Conservation (phyloP, 1,140 invertebrate species). For the Listronotus oregonensis region DNA sequence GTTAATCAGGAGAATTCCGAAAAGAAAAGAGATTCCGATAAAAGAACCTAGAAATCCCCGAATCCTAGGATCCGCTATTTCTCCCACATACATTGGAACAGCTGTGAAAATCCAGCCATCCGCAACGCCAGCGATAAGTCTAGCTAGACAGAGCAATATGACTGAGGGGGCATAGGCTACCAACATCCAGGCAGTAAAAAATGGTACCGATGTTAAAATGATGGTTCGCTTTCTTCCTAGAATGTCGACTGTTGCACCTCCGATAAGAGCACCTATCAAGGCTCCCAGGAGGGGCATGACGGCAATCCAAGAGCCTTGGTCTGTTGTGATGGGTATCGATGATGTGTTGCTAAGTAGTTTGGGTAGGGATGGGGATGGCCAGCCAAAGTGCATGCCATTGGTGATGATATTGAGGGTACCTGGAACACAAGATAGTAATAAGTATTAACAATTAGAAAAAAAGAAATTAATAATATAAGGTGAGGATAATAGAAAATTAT, state of each 20-base stretch:
- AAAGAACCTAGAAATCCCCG: constrained; percentile 60
- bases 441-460: too few species aligned
- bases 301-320: constrained; percentile 69
- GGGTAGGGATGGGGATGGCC: constrained; percentile 48
- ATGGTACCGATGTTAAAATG: constrained; percentile 64
- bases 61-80: constrained; percentile 70
- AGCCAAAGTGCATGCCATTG: constrained; percentile 51
- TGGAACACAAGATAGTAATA: constrained; percentile 30
- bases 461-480: too few species aligned
- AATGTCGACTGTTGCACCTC: constrained; percentile 56
- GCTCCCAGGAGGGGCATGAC: constrained; percentile 56
- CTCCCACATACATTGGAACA: constrained; percentile 70
- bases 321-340: constrained; percentile 58
- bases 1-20: constrained; percentile 73
- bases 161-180: constrained; percentile 62
- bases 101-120: constrained; percentile 69
- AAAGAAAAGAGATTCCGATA: constrained; percentile 46
- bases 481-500: too few species aligned
- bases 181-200: constrained; percentile 69
- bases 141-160: constrained; percentile 58
- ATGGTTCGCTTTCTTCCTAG: constrained; percentile 73
- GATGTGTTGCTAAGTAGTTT: constrained; percentile 40
- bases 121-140: constrained; percentile 66
- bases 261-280: constrained; percentile 57
- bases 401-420: constrained; percentile 46